Percentiles rank a stretch among this genome's conserved stretches.
phyloP scores from a whole-genome alignment of 1,140 invertebrate genomes.

The Hydropsyche tenuis region DNA sequence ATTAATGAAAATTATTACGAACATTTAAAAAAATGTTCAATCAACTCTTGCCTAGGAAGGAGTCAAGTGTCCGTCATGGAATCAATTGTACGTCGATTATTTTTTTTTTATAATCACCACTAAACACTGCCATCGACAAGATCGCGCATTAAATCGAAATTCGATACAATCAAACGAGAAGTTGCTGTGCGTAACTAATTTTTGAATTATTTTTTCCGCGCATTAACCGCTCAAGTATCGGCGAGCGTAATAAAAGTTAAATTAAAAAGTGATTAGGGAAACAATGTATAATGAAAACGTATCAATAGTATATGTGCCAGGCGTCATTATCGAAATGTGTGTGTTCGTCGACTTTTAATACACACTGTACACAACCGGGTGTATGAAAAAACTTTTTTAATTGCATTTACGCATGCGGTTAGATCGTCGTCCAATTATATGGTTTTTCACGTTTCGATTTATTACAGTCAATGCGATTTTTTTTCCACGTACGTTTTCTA shows the following conservation, averaged over 20 bases:
- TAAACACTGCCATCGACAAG: neutral
- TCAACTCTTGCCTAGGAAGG: no score
- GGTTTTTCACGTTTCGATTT: no score
- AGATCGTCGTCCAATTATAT: no score
- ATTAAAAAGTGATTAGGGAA: conserved; percentile 39
- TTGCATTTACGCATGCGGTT: no score
- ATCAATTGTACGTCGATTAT: no score
- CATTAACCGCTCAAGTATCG: neutral
- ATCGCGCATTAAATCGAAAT: conserved; percentile 1
- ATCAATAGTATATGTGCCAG: no score
- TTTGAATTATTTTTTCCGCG: conserved; percentile 9
- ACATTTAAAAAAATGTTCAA: neutral
- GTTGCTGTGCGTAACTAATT: conserved; percentile 12
- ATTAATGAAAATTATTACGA: neutral
- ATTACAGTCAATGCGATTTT: no score
- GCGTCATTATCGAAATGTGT: conserved; percentile 15
- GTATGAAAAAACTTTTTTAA: conserved; percentile 9
- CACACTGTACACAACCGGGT: neutral
- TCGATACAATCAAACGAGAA: neutral
- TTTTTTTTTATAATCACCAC: no score
- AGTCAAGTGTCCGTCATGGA: no score
- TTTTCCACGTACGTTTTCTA: no score
- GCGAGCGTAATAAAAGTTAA: conserved; percentile 25
- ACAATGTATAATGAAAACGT: conserved; percentile 25
- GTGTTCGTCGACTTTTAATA: no score